Base-by-base conservation (phyloP, 2,113 vertebrate genomes). In the Istiophorus platypterus region DNA sequence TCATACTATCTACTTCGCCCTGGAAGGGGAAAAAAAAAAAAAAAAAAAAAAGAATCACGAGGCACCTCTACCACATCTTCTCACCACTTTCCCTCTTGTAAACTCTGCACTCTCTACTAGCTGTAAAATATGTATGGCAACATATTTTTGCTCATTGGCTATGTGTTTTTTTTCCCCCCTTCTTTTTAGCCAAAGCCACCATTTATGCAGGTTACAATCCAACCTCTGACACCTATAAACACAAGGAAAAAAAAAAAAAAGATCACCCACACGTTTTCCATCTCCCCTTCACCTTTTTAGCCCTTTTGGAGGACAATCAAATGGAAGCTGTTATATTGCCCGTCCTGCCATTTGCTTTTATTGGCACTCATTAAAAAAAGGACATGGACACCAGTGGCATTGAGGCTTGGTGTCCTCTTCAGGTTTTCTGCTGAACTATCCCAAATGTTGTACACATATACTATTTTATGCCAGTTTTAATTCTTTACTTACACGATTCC, bases 51-150 rank as follows among this genome's bases (percentile, higher is more conserved):
- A 31, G 39, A 56, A 59, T 52, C 61, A 27, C 1, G 65, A 66
- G 61, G 76, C 77, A 71, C 77, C 76, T 87, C 78, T 1, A 45
- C 24, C 57, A 22, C 41, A 5, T 71, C 86, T 74, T 54, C 39
- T 61, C 81, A 20, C 74, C 78, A 57, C 80, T 80, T 72, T 69
- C 78, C 86, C 72, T 72, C 84, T 88, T 86, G 82, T 91, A 84
- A 87, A 90, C 78, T 71, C 64, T 3, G 76, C 64, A 78, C 79
- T 85, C 81, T 84, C 77, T n/a, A 29, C 81, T 79, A 45, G 80
- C 54, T 82, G 69, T 93, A 76, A 95, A 92, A 92, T 89, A 94
- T 94, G 90, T 86, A 92, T 88, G 82, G 57, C 64, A 61, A 84
- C 85, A 90, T 69, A 78, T 85, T 76, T 72, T 69, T 78, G 81